phyloP scores from a whole-genome alignment of 1,140 invertebrate species.

The Conus ventricosus region DNA sequence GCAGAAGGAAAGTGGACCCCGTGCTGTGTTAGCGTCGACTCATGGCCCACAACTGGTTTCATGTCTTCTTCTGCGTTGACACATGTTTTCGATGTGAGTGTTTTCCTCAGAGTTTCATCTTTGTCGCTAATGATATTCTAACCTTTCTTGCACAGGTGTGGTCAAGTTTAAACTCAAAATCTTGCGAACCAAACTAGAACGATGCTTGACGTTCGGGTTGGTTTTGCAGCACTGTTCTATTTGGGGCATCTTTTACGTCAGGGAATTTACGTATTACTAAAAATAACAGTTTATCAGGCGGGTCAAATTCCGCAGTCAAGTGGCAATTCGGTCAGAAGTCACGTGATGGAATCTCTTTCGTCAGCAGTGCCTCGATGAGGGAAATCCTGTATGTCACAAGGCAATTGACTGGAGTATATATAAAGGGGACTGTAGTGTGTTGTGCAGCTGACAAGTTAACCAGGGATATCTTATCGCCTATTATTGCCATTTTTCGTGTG shows the following conservation, averaged over 20 bases:
- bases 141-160: too few species aligned
- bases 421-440: too few species aligned
- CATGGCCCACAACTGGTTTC: not conserved
- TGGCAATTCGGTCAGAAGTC: not conserved
- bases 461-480: too few species aligned
- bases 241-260: not conserved
- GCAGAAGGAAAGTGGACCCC: not conserved
- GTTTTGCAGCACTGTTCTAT: not conserved
- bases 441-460: too few species aligned
- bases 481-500: too few species aligned
- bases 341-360: not conserved
- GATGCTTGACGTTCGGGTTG: not conserved
- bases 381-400: too few species aligned
- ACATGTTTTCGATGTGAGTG: not conserved
- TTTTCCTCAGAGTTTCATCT: not conserved
- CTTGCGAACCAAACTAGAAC: too few species aligned
- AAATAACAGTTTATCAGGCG: not conserved
- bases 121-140: too few species aligned
- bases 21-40: not conserved
- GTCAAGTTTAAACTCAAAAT: too few species aligned
- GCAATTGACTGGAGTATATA: too few species aligned
- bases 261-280: not conserved
- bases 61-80: not conserved
- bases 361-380: too few species aligned
- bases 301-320: not conserved